Conservation (phyloP, 2,113 vertebrate genomes). For the Formicarius rufipectus region DNA sequence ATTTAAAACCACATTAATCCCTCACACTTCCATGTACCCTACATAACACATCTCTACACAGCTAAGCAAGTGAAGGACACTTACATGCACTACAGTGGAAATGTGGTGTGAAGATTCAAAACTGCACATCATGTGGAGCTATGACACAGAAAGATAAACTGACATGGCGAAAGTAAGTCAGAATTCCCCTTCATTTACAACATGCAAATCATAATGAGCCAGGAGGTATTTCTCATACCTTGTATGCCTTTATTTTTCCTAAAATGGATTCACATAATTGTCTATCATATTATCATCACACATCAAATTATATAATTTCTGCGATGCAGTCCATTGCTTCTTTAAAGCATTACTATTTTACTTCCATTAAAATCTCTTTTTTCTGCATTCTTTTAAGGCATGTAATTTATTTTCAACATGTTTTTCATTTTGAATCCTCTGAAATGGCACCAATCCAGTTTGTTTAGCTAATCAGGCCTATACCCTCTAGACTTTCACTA, state of each 20-base stretch:
- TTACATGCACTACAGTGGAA: not conserved
- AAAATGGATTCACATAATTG: not conserved
- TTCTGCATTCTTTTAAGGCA: not conserved
- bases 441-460: not conserved
- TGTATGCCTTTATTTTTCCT: not conserved
- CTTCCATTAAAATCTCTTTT: not conserved
- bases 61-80: not conserved
- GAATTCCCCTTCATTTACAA: not conserved
- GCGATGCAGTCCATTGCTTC: not conserved
- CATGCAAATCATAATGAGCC: not conserved
- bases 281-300: not conserved
- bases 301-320: not conserved
- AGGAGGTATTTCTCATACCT: not conserved
- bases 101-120: not conserved
- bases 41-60: not conserved
- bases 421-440: constrained; percentile 1
- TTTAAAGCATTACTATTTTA: not conserved
- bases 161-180: not conserved
- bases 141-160: not conserved
- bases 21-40: not conserved
- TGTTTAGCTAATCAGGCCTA: not conserved
- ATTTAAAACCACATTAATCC: not conserved
- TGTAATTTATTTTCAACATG: not conserved
- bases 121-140: not conserved
- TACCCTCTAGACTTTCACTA: not conserved